phyloP scores from a whole-genome alignment of 2,113 vertebrate species.

The Elephas maximus region DNA sequence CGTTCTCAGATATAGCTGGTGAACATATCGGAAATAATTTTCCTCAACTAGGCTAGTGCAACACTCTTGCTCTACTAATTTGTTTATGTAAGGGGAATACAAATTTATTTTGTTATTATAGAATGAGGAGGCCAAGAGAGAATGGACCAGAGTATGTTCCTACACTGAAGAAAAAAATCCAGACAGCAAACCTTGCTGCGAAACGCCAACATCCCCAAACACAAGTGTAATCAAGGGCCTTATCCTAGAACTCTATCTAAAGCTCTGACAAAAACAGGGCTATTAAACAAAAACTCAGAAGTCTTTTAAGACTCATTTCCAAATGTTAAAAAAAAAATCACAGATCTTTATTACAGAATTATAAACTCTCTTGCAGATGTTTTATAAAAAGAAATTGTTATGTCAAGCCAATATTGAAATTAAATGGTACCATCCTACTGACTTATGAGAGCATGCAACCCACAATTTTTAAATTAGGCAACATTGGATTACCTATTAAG shows the following conservation, averaged over 20 bases:
- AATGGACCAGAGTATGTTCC: background rate
- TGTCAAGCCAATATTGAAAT: slow-evolving; percentile 37
- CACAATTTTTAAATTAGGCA: slow-evolving; percentile 58
- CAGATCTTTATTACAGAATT: slow-evolving; percentile 58
- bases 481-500: slow-evolving; percentile 66
- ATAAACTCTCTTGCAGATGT: slow-evolving; percentile 48
- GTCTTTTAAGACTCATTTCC: slow-evolving; percentile 41
- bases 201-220: background rate
- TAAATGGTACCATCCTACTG: slow-evolving; percentile 51
- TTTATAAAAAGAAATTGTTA: slow-evolving; percentile 68
- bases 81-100: background rate
- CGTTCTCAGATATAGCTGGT: background rate
- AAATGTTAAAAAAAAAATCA: slow-evolving; percentile 39
- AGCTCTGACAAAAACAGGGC: background rate
- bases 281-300: slow-evolving; percentile 60
- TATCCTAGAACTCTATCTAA: background rate
- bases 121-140: background rate
- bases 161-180: background rate
- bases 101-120: background rate
- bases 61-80: background rate
- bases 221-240: background rate
- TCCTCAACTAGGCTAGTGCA: background rate
- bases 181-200: background rate
- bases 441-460: background rate
- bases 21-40: background rate